Conservation (phyloP, 2,113 vertebrate species). For the Nibea coibor region DNA sequence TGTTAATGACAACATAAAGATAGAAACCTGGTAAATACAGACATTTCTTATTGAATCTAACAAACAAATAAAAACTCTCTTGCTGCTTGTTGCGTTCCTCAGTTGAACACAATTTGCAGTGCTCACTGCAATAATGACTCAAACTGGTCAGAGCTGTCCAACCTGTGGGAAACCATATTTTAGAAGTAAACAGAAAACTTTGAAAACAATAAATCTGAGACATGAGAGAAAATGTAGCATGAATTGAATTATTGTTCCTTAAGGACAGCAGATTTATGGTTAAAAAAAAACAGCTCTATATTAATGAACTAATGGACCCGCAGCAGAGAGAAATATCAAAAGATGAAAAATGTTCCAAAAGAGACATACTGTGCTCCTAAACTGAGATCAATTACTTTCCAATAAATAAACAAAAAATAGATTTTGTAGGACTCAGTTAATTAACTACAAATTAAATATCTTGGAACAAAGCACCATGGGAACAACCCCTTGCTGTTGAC, state of each 20-base stretch:
- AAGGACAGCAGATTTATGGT: slow-evolving; percentile 10
- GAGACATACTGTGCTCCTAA: not conserved
- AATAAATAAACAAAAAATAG: not conserved
- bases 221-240: not conserved
- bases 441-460: not conserved
- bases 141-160: slow-evolving; percentile 39
- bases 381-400: not conserved
- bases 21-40: not conserved
- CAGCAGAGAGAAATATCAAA: slow-evolving; percentile 6
- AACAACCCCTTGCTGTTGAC: not conserved
- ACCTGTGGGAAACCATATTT: slow-evolving; percentile 23
- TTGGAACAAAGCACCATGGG: not conserved
- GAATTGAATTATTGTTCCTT: slow-evolving; percentile 17
- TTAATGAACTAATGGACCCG: slow-evolving; percentile 3
- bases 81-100: not conserved
- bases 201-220: slow-evolving; percentile 6
- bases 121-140: slow-evolving; percentile 28
- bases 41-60: not conserved
- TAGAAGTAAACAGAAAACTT: slow-evolving; percentile 8
- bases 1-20: not conserved
- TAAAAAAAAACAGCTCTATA: not conserved
- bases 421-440: not conserved
- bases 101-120: not conserved
- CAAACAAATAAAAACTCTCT: not conserved
- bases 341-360: not conserved